These are phyloP conservation scores for Creontiades dilutus DNA, from an alignment of 2,888 invertebrate species.

Conservation along the genomic window DNA sequence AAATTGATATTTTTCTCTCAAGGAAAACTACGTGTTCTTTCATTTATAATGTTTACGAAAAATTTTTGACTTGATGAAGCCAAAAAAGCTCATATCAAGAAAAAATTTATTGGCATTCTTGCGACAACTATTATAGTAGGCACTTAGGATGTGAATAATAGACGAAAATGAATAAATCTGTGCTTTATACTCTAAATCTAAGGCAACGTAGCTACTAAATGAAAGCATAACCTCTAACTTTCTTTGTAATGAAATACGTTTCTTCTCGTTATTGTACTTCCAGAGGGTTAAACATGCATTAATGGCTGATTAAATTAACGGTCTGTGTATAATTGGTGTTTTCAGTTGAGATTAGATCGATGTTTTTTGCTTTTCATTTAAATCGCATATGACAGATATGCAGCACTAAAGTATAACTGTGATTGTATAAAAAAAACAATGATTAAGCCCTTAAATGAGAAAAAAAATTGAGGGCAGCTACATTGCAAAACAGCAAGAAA, in stretches of 20 bases:
- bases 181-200: slow-evolving; percentile 62
- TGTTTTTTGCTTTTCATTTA: slow-evolving; percentile 69
- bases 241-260: background rate
- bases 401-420: slow-evolving; percentile 75
- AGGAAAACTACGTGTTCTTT: slow-evolving; percentile 68
- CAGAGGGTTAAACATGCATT: slow-evolving; percentile 27
- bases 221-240: slow-evolving; percentile 11
- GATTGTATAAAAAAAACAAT: slow-evolving; percentile 69
- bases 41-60: slow-evolving; percentile 53
- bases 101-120: slow-evolving; percentile 33
- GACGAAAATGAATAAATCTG: slow-evolving; percentile 35
- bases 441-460: slow-evolving; percentile 5
- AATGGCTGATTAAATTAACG: slow-evolving; percentile 32
- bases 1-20: background rate
- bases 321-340: slow-evolving; percentile 49
- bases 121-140: slow-evolving; percentile 57
- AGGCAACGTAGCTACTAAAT: slow-evolving; percentile 33
- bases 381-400: slow-evolving; percentile 73
- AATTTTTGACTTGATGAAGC: slow-evolving; percentile 48
- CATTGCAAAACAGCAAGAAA: slow-evolving; percentile 51
- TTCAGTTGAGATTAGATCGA: slow-evolving; percentile 57
- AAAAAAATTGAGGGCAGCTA: slow-evolving; percentile 34
- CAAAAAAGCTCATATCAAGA: slow-evolving; percentile 68
- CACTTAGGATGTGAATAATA: slow-evolving; percentile 66
- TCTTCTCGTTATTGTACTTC: slow-evolving; percentile 3